Conservation (phyloP, 2,797 vertebrate species). For the Rhyacichthys aspro region DNA sequence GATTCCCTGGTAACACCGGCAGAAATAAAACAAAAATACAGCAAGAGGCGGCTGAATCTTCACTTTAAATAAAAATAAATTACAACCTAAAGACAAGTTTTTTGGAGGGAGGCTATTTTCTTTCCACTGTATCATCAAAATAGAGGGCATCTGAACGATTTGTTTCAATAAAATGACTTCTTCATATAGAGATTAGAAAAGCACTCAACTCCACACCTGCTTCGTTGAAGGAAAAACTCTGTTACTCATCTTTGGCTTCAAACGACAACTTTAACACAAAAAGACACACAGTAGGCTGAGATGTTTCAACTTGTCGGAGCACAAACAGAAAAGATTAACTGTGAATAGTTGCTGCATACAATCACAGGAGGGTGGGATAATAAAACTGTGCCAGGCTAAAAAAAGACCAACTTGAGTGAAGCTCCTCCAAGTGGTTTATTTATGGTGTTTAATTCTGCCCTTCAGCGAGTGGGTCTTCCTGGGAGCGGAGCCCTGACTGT, state of each 20-base stretch:
- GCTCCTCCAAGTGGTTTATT: slow-evolving; percentile 62
- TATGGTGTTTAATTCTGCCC: slow-evolving; percentile 59
- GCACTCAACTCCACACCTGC: slow-evolving; percentile 46
- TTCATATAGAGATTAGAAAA: slow-evolving; percentile 39
- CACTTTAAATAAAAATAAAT: no score
- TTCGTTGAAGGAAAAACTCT: slow-evolving; percentile 20
- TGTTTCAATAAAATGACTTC: slow-evolving; percentile 21
- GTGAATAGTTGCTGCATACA: slow-evolving; percentile 36
- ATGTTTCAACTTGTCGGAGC: slow-evolving; percentile 65
- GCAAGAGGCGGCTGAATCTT: neutral
- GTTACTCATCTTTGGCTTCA: slow-evolving; percentile 26
- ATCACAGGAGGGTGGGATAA: slow-evolving; percentile 44
- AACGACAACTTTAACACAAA: neutral
- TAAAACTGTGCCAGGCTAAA: slow-evolving; percentile 48
- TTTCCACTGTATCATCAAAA: no score
- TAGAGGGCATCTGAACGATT: no score
- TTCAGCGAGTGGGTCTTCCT: slow-evolving; percentile 42
- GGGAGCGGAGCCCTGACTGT: slow-evolving; percentile 20
- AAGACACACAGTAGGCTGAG: slow-evolving; percentile 27
- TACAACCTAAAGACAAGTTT: no score
- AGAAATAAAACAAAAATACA: slow-evolving; percentile 14
- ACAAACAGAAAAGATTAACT: slow-evolving; percentile 59
- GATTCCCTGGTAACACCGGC: slow-evolving; percentile 13
- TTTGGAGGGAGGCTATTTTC: no score
- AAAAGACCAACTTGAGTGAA: slow-evolving; percentile 60